Evolutionary conservation across 1,140 invertebrate species (phyloP).

Genomic region (Euura saliciscinereae): DNA sequence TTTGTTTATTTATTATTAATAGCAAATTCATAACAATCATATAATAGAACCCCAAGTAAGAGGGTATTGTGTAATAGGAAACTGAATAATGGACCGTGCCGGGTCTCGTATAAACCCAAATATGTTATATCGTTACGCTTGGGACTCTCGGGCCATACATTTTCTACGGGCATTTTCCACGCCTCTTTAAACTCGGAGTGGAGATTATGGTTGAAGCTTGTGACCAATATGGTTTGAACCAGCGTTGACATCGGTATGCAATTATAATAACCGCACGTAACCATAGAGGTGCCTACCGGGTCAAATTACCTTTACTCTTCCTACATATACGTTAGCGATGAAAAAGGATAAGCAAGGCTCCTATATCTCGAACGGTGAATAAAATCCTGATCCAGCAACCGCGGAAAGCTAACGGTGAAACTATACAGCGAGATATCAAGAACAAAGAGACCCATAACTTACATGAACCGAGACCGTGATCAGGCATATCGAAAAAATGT

Average conservation of each 20-base stretch:
- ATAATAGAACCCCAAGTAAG: conserved; percentile 44
- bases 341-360: too few species aligned
- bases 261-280: neutral
- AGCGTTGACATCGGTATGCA: neutral
- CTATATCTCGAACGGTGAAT: too few species aligned
- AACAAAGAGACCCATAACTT: too few species aligned
- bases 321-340: too few species aligned
- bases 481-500: too few species aligned
- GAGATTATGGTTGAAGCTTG: neutral
- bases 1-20: conserved; percentile 62
- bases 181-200: conserved; percentile 28
- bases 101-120: conserved; percentile 14
- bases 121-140: conserved; percentile 45
- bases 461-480: too few species aligned
- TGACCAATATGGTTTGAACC: neutral
- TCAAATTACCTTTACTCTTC: neutral
- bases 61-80: conserved; percentile 13
- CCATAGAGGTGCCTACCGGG: neutral
- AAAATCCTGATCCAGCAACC: too few species aligned
- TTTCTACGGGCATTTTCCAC: conserved; percentile 45
- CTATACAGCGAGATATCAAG: too few species aligned
- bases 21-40: conserved; percentile 60
- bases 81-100: conserved; percentile 16
- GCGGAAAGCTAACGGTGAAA: too few species aligned
- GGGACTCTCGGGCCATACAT: conserved; percentile 24